A percentile compares a stretch with the other conserved stretches of the same genome.
phyloP scores from a whole-genome alignment of 2,888 invertebrate species.

The Boloria selene region DNA sequence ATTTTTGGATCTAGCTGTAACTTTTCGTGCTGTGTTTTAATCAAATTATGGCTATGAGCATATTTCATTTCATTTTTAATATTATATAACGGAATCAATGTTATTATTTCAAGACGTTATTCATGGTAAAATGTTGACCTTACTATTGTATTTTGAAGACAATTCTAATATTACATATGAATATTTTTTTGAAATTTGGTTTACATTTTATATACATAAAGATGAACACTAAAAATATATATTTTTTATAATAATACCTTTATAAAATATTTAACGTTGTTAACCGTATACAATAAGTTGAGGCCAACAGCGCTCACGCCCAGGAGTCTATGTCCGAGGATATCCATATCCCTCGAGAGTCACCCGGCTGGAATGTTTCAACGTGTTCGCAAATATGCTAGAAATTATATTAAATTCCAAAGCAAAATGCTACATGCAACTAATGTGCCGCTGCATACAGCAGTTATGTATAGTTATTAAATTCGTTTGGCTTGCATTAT shows the following conservation, averaged over 20 bases:
- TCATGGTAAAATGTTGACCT: too few species aligned
- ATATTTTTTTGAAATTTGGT: too few species aligned
- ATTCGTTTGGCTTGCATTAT: neutral
- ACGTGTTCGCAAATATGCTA: slow-evolving; percentile 33
- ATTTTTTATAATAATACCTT: neutral
- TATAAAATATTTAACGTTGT: neutral
- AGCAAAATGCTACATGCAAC: slow-evolving; percentile 2
- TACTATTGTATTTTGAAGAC: too few species aligned
- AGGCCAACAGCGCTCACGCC: slow-evolving; percentile 21
- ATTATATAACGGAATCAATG: too few species aligned
- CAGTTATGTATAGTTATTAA: slow-evolving; percentile 2
- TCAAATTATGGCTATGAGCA: neutral
- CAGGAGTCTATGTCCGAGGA: slow-evolving; percentile 37
- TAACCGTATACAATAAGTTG: neutral
- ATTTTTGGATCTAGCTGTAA: slow-evolving; percentile 9
- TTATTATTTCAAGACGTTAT: too few species aligned
- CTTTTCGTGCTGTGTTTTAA: slow-evolving; percentile 7
- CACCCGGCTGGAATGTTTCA: slow-evolving; percentile 29
- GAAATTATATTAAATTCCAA: slow-evolving; percentile 22
- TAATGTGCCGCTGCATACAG: slow-evolving; percentile 4
- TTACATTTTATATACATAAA: too few species aligned
- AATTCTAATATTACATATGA: too few species aligned
- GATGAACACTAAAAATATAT: too few species aligned
- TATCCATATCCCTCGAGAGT: slow-evolving; percentile 34
- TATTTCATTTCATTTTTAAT: too few species aligned